Evolutionary conservation across 1,140 invertebrate genomes (phyloP).

Genomic region (Caerostris extrusa): DNA sequence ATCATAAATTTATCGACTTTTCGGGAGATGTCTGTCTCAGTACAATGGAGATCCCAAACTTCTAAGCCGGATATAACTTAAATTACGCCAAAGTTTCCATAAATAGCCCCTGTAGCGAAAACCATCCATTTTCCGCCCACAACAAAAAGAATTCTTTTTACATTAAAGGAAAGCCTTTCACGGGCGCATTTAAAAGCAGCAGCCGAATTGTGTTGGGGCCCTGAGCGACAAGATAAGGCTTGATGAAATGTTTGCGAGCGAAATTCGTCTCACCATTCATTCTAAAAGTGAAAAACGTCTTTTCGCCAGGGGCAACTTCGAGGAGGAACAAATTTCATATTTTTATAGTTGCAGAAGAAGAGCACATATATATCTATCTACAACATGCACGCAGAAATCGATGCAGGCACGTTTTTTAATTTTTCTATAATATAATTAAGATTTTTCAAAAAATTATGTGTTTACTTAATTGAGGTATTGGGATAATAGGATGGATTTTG

Average conservation of each 20-base stretch:
- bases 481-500: too few species aligned
- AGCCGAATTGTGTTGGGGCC: background rate
- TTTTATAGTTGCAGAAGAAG: background rate
- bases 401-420: too few species aligned
- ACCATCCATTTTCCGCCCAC: conserved; percentile 23
- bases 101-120: conserved; percentile 8
- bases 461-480: too few species aligned
- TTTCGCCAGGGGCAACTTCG: background rate
- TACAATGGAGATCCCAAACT: conserved; percentile 1
- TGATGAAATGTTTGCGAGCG: conserved; percentile 11
- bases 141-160: conserved; percentile 23
- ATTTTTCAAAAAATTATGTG: too few species aligned
- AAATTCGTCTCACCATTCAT: conserved; percentile 17
- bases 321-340: background rate
- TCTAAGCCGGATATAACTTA: conserved; percentile 33
- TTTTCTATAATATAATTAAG: too few species aligned
- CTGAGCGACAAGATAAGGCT: conserved; percentile 59
- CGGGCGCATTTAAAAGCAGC: conserved; percentile 38
- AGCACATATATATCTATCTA: too few species aligned
- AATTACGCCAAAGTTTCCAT: conserved; percentile 8
- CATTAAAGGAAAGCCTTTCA: background rate
- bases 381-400: too few species aligned
- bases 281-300: conserved; percentile 23
- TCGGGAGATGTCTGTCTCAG: background rate
- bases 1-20: conserved; percentile 39